Evolutionary conservation across 2,113 vertebrate species (phyloP), one percentile per base, ranked within the genome.

Genomic region (Cheilinus undulatus): DNA sequence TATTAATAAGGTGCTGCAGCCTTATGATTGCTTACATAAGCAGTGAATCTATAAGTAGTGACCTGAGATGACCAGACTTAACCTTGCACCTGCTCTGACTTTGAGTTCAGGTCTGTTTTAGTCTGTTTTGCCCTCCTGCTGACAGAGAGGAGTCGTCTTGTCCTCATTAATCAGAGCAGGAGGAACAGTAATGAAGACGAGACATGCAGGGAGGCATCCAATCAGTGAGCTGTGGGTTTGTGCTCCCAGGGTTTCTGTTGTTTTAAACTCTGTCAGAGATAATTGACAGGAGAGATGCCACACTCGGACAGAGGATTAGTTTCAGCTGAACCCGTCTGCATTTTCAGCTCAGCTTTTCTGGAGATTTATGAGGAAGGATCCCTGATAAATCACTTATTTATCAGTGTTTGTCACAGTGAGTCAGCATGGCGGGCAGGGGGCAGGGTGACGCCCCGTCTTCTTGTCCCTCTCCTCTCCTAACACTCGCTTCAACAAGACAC

Each of bases 301-400:
- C 32, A 40, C 26, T 76, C 14, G 53, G 71, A 69, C 66, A 15
- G 38, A 78, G 74, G 67, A 85, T 88, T 78, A 52, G 69, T 62
- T 78, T 78, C 26, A 40, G 64, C 56, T 45, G 45, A 80, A 73
- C 27, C 54, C 7, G 5, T 22, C 52, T 6, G 49, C 48, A 14
- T 54, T 82, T 75, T 48, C 28, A 54, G 56, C 38, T 24, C 69
- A 58, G 57, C 66, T 59, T 78, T 80, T 46, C 14, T 2, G 50
- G 58, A 84, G 70, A 83, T 85, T 78, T 75, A 71, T 75, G 72
- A 73, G 15, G 11, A 1, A 54, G 76, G 52, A 51, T 69, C 51
- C 70, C 48, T 63, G 67, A 83, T 80, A 80, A 84, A 83, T 88
- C 48, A 59, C 80, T 70, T 77, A 58, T 83, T 83, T 78, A 69